Evolutionary conservation across 1,140 invertebrate genomes (phyloP), one percentile per base, ranked within the genome.

Genomic region (Dendrolimus kikuchii): DNA sequence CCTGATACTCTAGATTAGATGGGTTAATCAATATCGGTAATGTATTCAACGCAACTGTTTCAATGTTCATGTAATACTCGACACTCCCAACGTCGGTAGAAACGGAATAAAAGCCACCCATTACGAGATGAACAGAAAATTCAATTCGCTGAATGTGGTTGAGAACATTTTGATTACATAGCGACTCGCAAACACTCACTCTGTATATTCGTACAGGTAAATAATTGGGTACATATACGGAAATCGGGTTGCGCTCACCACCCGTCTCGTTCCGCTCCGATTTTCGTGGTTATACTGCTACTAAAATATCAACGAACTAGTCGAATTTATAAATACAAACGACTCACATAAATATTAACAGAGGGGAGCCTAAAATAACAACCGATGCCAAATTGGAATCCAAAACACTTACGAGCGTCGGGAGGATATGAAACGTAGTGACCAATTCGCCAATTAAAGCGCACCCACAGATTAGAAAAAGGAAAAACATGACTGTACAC

Each of bases 81-180:
- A 51, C 55, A 47, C 54, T 51, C 57, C 40, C 50, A 49, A 49
- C 47, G 51, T 54, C 46, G 40, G 8, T 58, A 39, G 37, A 48
- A 55, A 51, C 46, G 45, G 60, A 46, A 63, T 59, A 63, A 59
- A 59, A 57, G 61, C 54, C 56, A 41, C 45, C 59, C 63, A 65
- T 65, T 65, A 65, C 59, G 53, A 62, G 59, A 65, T 65, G 63
- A 61, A 61, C 56, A 45, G 53, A 62, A 62, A 57, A 60, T 64
- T 55, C 58, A 64, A 60, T 61, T 54, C 62, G 44, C 46, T 48
- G 56, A 57, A 65, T 65, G 53, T 57, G 61, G 61, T 61, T 56
- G 59, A 58, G 53, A 56, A 61, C 53, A 56, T 62, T 64, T 64
- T 64, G 62, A 64, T 61, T 61, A 60, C 62, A 60, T 53, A 61